A percentile compares a stretch with the other conserved stretches of the same genome.
Conservation (phyloP, 2,888 invertebrate species). For the Metallyticus violacea region DNA sequence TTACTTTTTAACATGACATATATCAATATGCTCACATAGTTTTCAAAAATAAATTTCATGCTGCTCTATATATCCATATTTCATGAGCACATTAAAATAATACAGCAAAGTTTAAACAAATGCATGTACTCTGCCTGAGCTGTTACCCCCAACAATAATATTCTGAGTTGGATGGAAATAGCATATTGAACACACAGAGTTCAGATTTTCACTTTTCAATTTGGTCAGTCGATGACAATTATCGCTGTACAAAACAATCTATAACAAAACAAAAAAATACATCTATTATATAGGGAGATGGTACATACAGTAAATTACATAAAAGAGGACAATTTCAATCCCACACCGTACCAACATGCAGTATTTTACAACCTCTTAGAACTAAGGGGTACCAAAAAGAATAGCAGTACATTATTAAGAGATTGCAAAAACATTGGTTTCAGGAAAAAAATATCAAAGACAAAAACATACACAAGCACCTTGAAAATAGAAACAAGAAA, state of each 20-base stretch:
- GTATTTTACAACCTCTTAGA: too few species aligned
- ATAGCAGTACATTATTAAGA: too few species aligned
- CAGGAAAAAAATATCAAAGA: too few species aligned
- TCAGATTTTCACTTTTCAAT: slow-evolving; percentile 41
- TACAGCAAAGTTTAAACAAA: slow-evolving; percentile 39
- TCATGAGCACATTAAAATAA: not conserved
- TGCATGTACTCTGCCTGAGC: slow-evolving; percentile 46
- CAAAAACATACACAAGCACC: too few species aligned
- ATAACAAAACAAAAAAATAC: slow-evolving; percentile 20
- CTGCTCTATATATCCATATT: not conserved
- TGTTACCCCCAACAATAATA: slow-evolving; percentile 48
- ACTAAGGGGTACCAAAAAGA: too few species aligned
- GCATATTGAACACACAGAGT: slow-evolving; percentile 44
- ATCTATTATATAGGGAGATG: too few species aligned
- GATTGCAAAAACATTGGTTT: too few species aligned
- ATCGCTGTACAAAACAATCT: slow-evolving; percentile 45
- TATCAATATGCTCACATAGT: not conserved
- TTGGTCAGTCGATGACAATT: slow-evolving; percentile 40
- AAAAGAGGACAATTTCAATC: too few species aligned
- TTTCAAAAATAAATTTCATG: not conserved
- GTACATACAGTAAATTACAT: too few species aligned
- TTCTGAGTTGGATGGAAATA: slow-evolving; percentile 44
- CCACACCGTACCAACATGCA: too few species aligned
- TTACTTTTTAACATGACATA: too few species aligned
- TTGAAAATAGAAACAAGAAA: too few species aligned